Percentiles rank a stretch among this genome's conserved stretches.
Evolutionary conservation across 2,113 vertebrate species (phyloP).

Genomic region (Rattus rattus): DNA sequence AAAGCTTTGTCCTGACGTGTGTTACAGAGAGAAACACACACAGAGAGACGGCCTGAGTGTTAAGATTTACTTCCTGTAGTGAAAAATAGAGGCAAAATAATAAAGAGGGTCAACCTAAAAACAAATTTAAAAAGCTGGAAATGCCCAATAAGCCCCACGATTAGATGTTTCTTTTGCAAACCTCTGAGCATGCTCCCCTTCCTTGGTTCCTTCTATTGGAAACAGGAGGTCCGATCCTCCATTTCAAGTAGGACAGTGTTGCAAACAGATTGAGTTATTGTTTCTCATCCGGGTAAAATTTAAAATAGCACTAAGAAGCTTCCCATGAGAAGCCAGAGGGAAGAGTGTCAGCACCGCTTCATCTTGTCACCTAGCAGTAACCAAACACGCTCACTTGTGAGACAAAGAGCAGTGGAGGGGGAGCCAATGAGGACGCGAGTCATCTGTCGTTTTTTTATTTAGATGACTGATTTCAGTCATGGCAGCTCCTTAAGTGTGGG

Average conservation of each 20-base stretch:
- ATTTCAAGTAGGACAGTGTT: background rate
- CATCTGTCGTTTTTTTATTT: background rate
- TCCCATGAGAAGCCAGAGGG: background rate
- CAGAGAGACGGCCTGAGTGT: constrained; percentile 27
- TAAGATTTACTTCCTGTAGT: constrained; percentile 57
- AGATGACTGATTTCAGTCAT: background rate
- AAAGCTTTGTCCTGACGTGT: constrained; percentile 72
- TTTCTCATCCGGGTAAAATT: background rate
- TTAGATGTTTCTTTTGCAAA: background rate
- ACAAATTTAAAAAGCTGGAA: constrained; percentile 30
- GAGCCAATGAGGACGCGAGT: background rate
- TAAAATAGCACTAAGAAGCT: background rate
- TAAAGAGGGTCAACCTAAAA: background rate
- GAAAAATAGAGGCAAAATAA: constrained; percentile 70
- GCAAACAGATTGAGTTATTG: background rate
- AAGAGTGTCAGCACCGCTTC: background rate
- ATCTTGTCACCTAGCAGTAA: background rate
- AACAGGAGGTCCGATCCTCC: background rate
- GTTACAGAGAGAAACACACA: constrained; percentile 22
- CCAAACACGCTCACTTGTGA: background rate
- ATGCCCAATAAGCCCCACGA: background rate
- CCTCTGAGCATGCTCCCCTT: background rate
- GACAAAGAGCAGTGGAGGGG: background rate
- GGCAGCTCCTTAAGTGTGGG: background rate
- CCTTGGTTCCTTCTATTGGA: background rate